A percentile compares a stretch with the other conserved stretches of the same genome.
phyloP scores from a whole-genome alignment of 30 jellyfish, hydroid and myxozoan genomes.

The Clytia hemisphaerica region DNA sequence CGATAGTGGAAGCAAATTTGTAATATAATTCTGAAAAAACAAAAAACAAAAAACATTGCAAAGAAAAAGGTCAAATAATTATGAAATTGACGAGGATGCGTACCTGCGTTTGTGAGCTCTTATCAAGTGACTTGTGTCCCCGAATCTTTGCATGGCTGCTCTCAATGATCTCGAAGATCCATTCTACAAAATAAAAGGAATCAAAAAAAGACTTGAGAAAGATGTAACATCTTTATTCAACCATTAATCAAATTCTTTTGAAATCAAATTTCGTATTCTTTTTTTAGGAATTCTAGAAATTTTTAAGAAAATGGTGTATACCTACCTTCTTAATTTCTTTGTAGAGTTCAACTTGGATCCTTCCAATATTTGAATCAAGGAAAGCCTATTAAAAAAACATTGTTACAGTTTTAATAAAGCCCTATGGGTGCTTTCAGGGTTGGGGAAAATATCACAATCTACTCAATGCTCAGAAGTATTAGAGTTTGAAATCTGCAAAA shows the following conservation, averaged over 20 bases:
- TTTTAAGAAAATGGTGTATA: no score
- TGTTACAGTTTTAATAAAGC: not conserved
- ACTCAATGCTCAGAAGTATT: not conserved
- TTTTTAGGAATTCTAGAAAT: no score
- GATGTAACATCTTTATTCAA: not conserved
- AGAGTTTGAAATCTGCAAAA: no score
- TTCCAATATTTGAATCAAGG: slow-evolving; percentile 77
- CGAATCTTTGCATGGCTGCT: slow-evolving; percentile 91
- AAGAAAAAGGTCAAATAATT: no score
- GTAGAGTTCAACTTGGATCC: slow-evolving; percentile 79
- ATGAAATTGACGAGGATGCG: no score
- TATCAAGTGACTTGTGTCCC: slow-evolving; percentile 78
- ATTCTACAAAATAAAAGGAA: slow-evolving; percentile 33
- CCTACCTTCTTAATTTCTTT: slow-evolving; percentile 76
- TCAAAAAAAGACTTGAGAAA: not conserved
- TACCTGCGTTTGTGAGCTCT: slow-evolving; percentile 89
- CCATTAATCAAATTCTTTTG: no score
- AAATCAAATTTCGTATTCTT: no score
- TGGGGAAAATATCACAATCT: not conserved
- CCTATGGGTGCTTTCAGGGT: not conserved
- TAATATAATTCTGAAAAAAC: not conserved
- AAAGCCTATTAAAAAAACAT: slow-evolving; percentile 43
- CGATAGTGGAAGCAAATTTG: not conserved
- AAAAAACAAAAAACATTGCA: not conserved
- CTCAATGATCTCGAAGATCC: slow-evolving; percentile 71